Percentiles rank a stretch among this genome's conserved stretches.
phyloP scores from a whole-genome alignment of 2,888 invertebrate species.

The Dioctria rufipes region DNA sequence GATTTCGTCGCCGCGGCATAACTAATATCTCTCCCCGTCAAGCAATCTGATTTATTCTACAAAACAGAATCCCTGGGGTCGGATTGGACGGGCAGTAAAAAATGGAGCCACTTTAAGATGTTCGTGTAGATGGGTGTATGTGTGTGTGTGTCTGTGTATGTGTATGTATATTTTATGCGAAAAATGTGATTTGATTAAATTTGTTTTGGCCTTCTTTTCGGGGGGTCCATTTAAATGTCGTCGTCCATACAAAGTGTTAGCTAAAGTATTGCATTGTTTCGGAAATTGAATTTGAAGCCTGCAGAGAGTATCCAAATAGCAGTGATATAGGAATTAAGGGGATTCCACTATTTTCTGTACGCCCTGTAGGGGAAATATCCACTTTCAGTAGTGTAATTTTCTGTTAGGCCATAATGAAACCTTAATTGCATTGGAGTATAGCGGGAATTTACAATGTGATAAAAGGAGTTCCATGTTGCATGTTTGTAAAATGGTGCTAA shows the following conservation, averaged over 20 bases:
- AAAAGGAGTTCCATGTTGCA: constrained; percentile 57
- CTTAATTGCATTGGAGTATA: not conserved
- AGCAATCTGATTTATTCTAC: constrained; percentile 46
- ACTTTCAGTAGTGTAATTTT: constrained; percentile 40
- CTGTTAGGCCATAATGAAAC: not conserved
- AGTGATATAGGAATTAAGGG: constrained; percentile 4
- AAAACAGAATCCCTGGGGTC: constrained; percentile 1
- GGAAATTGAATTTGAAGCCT: constrained; percentile 41
- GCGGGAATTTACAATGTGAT: constrained; percentile 33
- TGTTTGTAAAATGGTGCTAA: constrained; percentile 51
- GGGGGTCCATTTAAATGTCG: constrained; percentile 23
- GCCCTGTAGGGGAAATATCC: constrained; percentile 28
- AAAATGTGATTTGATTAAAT: constrained; percentile 33
- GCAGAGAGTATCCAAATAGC: not conserved
- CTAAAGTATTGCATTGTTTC: constrained; percentile 44
- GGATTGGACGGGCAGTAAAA: constrained; percentile 22
- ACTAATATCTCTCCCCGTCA: constrained; percentile 36
- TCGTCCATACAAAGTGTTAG: not conserved
- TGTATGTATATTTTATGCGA: not conserved
- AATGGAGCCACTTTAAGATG: constrained; percentile 1
- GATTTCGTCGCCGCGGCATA: constrained; percentile 43
- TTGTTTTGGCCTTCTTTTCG: not conserved
- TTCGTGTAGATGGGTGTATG: not conserved
- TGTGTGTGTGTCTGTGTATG: too few relatives aligned
- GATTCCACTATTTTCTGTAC: constrained; percentile 17